These are phyloP conservation scores for Edolisoma coerulescens DNA, from an alignment of 2,113 vertebrate genomes.

Conservation along the genomic window DNA sequence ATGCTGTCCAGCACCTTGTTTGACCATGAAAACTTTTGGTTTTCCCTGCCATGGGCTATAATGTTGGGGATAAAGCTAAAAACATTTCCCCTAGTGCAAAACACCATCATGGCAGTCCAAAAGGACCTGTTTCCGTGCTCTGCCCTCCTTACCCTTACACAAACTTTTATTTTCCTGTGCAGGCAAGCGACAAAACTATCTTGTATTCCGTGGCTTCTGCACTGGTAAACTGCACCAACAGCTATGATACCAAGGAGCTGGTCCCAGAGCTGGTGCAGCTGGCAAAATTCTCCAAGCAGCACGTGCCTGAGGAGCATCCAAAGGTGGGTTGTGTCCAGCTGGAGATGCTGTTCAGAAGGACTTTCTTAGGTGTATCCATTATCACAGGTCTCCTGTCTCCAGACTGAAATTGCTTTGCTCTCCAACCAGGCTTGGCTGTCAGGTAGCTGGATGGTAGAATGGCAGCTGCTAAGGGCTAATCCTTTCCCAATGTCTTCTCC, in stretches of 20 bases:
- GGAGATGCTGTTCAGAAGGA: background rate
- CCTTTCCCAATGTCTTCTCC: background rate
- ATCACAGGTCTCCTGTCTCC: background rate
- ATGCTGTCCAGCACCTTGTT: background rate
- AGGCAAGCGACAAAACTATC: conserved; percentile 94
- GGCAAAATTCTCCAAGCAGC: conserved; percentile 97
- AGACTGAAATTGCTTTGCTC: background rate
- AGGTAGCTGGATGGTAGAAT: background rate
- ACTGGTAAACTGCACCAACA: conserved; percentile 94
- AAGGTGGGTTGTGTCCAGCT: conserved; percentile 76
- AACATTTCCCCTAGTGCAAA: background rate
- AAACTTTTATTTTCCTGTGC: background rate
- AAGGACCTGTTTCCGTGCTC: background rate
- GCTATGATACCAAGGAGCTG: conserved; percentile 94
- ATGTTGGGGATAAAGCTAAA: background rate
- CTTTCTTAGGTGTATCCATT: background rate
- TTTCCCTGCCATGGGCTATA: background rate
- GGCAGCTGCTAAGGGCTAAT: background rate
- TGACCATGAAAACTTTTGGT: background rate
- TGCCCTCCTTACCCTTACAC: background rate
- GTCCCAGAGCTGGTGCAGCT: conserved; percentile 94
- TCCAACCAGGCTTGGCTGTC: background rate
- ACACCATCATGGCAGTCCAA: background rate
- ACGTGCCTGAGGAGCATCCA: conserved; percentile 94
- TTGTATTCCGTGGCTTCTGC: conserved; percentile 90